Evolutionary conservation across 2,113 vertebrate genomes (phyloP).

Genomic region (Nanorana parkeri): DNA sequence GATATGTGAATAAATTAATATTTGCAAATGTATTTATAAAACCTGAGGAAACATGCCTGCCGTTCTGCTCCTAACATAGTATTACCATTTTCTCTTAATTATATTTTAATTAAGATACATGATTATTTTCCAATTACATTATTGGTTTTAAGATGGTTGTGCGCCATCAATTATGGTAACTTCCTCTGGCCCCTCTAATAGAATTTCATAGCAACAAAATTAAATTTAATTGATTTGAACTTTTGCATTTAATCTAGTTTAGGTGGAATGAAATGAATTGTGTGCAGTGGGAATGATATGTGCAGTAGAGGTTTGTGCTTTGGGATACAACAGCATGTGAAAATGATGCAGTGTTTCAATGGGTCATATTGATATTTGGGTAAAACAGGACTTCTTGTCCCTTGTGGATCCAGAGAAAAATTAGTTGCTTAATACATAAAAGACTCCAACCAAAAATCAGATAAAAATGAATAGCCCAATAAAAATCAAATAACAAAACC

Average conservation of each 20-base stretch:
- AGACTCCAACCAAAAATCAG: too few species aligned
- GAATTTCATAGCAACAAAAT: constrained; percentile 46
- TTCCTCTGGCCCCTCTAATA: constrained; percentile 49
- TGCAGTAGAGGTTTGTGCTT: background rate
- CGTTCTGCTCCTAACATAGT: constrained; percentile 19
- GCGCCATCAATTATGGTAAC: constrained; percentile 39
- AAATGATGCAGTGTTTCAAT: background rate
- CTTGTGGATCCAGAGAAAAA: background rate
- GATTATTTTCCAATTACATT: constrained; percentile 50
- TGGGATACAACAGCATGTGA: background rate
- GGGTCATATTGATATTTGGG: background rate
- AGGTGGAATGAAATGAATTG: constrained; percentile 47
- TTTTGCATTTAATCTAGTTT: constrained; percentile 47
- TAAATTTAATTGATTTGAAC: constrained; percentile 55
- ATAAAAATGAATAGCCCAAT: too few species aligned
- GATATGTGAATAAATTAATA: constrained; percentile 24
- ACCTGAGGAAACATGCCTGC: constrained; percentile 17
- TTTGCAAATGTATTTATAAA: constrained; percentile 26
- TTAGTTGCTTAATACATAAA: background rate
- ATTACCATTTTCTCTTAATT: constrained; percentile 44
- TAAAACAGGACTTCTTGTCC: background rate
- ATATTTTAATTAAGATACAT: constrained; percentile 49
- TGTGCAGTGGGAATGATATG: constrained; percentile 14
- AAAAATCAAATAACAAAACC: too few species aligned
- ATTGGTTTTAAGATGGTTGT: constrained; percentile 29